Evolutionary conservation across 2,888 invertebrate genomes (phyloP).

Genomic region (Leptarthrus brevirostris): DNA sequence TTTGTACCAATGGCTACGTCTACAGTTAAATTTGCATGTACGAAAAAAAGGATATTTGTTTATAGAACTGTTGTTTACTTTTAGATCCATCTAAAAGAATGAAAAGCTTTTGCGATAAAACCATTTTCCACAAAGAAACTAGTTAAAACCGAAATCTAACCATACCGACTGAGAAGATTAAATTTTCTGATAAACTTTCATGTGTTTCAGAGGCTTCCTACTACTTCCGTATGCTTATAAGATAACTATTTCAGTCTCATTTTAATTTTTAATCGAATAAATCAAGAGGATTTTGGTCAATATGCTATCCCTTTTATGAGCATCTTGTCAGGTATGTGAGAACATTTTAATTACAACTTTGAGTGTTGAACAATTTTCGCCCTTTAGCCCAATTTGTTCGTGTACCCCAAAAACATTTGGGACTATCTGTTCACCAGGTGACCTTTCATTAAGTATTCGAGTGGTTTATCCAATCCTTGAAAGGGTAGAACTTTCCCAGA

Average conservation of each 20-base stretch:
- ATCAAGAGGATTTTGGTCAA: background rate
- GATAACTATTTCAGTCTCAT: background rate
- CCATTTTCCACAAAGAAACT: too few species aligned
- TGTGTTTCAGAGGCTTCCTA: too few species aligned
- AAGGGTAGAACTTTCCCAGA: constrained; percentile 6
- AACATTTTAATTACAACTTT: constrained; percentile 29
- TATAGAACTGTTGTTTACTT: too few species aligned
- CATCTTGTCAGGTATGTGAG: background rate
- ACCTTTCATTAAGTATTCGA: constrained; percentile 36
- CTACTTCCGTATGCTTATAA: background rate
- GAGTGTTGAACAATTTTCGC: constrained; percentile 4
- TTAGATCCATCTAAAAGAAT: too few species aligned
- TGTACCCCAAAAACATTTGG: constrained; percentile 9
- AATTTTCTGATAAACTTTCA: too few species aligned
- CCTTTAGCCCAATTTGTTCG: constrained; percentile 29
- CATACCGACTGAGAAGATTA: too few species aligned
- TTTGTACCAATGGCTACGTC: too few species aligned
- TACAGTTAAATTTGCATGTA: too few species aligned
- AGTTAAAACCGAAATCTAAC: too few species aligned
- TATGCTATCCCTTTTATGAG: background rate
- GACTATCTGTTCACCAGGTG: constrained; percentile 22
- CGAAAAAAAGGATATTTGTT: too few species aligned
- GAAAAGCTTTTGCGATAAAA: too few species aligned
- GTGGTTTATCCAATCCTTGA: background rate
- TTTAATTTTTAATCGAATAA: constrained; percentile 17